Conservation (phyloP, 30 jellyfish, hydroid and myxozoan species). For the Aurelia aurita complex sp. Pacific region DNA sequence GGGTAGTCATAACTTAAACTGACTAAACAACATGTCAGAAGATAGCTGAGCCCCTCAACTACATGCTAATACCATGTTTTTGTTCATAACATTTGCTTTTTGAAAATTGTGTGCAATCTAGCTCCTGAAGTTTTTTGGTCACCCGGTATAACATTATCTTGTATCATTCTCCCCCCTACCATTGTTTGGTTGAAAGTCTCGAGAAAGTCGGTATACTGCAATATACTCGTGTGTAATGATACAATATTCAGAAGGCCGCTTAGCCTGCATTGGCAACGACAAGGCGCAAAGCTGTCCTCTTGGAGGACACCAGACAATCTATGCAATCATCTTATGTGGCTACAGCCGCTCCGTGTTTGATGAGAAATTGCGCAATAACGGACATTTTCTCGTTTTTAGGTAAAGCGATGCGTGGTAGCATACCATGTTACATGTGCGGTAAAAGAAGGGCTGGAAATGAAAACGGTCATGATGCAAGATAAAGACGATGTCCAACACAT, state of each 20-base stretch:
- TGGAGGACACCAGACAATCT: too few species aligned
- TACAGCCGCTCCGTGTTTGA: neutral
- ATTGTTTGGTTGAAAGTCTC: neutral
- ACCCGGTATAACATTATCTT: too few species aligned
- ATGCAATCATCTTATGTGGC: neutral
- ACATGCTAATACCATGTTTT: too few species aligned
- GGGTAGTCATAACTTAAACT: too few species aligned
- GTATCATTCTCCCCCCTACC: neutral
- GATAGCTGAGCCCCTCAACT: too few species aligned
- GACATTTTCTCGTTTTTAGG: conserved; percentile 40
- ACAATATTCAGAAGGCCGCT: neutral
- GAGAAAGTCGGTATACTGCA: neutral
- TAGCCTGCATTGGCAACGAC: too few species aligned
- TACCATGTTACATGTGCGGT: conserved; percentile 97
- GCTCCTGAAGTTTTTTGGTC: too few species aligned
- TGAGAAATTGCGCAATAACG: neutral
- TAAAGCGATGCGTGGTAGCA: conserved; percentile 94
- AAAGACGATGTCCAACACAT: conserved; percentile 94
- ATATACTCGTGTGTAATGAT: neutral
- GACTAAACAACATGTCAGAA: too few species aligned
- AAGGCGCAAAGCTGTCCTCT: too few species aligned
- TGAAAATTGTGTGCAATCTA: too few species aligned
- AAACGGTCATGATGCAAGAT: conserved; percentile 92
- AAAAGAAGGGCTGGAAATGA: conserved; percentile 94
- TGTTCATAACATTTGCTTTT: too few species aligned